Conservation (phyloP, 2,888 invertebrate genomes). For the Drosophila mimetica region DNA sequence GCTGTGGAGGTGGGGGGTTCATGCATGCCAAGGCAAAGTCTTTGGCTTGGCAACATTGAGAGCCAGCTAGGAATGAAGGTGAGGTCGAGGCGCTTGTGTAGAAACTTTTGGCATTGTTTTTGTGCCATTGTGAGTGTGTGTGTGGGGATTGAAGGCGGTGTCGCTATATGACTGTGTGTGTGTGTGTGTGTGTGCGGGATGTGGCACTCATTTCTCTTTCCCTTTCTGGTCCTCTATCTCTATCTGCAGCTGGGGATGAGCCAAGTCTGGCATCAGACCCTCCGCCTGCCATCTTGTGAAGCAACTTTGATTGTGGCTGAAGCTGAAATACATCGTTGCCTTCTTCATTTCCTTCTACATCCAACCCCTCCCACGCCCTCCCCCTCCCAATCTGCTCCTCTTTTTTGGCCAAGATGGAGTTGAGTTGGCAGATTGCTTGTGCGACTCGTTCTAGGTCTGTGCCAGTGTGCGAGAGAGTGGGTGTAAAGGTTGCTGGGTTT, state of each 20-base stretch:
- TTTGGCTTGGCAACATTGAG: conserved; percentile 79
- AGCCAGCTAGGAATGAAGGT: conserved; percentile 62
- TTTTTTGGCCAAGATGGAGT: conserved; percentile 79
- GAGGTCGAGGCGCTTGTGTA: conserved; percentile 58
- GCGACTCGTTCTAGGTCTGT: conserved; percentile 41
- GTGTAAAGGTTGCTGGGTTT: conserved; percentile 65
- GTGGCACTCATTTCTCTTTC: conserved; percentile 38
- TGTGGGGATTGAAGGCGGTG: conserved; percentile 18
- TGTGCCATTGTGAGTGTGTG: conserved; percentile 52
- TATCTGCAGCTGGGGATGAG: conserved; percentile 67
- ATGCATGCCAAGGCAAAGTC: conserved; percentile 63
- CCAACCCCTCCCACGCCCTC: conserved; percentile 28
- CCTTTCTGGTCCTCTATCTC: conserved; percentile 12
- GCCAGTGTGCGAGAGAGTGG: conserved; percentile 27
- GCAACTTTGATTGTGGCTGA: conserved; percentile 80
- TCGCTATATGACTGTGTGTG: conserved; percentile 23
- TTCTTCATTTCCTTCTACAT: conserved; percentile 59
- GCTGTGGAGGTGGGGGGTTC: conserved; percentile 19
- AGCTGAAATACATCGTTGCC: conserved; percentile 69
- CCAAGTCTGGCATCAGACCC: conserved; percentile 61
- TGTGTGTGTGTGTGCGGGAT: conserved; percentile 20
- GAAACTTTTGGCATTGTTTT: conserved; percentile 80
- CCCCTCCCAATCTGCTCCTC: conserved; percentile 53
- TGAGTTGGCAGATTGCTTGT: conserved; percentile 54
- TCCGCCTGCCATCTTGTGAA: conserved; percentile 55